phyloP scores from a whole-genome alignment of 2,113 vertebrate genomes.

The Boulengeromyrus knoepffleri region DNA sequence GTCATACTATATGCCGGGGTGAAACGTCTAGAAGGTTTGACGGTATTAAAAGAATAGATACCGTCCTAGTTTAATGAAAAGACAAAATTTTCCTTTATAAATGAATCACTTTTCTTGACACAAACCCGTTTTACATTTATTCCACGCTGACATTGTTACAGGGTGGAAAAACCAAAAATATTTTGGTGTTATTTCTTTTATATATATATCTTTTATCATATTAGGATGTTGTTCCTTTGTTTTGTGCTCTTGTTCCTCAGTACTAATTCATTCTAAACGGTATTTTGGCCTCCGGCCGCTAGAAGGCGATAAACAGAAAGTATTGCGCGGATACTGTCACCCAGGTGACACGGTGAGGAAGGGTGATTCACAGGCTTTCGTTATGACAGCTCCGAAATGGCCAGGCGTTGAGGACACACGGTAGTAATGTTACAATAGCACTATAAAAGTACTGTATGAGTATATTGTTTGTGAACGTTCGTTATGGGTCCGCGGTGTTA shows the following conservation, averaged over 20 bases:
- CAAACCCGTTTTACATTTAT: not conserved
- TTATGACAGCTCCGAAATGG: slow-evolving; percentile 23
- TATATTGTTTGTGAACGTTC: not conserved
- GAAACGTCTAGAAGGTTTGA: not conserved
- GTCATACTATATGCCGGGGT: not conserved
- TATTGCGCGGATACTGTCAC: too few relatives aligned
- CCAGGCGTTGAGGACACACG: slow-evolving; percentile 39
- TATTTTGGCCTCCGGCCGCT: slow-evolving; percentile 17
- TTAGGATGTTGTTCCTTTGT: not conserved
- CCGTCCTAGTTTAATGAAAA: not conserved
- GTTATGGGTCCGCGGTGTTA: not conserved
- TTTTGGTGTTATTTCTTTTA: not conserved
- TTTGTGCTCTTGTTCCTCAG: not conserved
- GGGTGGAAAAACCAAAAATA: not conserved
- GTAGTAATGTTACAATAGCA: not conserved
- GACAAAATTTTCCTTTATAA: not conserved
- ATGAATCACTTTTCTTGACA: not conserved
- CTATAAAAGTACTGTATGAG: not conserved
- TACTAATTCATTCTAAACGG: not conserved
- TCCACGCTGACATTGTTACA: not conserved
- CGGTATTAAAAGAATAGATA: not conserved
- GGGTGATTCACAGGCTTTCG: slow-evolving; percentile 10
- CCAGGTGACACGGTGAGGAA: slow-evolving; percentile 32
- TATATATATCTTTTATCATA: not conserved
- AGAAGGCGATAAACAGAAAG: slow-evolving; percentile 30